Evolutionary conservation across 2,113 vertebrate genomes (phyloP).

Genomic region (Candoia aspera): DNA sequence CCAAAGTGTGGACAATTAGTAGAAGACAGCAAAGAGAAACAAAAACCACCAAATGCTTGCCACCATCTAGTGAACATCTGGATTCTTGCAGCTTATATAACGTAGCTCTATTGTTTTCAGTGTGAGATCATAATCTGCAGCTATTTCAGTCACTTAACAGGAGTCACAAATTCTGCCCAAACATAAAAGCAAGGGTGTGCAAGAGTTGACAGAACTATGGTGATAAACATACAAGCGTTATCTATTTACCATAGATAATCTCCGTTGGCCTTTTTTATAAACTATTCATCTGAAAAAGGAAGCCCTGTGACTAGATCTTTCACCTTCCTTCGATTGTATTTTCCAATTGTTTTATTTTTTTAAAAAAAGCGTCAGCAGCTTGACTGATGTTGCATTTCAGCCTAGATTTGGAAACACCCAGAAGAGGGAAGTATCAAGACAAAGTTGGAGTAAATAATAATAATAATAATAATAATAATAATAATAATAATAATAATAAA

Average conservation of each 20-base stretch:
- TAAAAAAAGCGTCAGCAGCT: constrained; percentile 52
- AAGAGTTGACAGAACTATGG: constrained; percentile 39
- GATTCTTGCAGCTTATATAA: not conserved
- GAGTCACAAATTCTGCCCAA: not conserved
- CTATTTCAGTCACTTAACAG: not conserved
- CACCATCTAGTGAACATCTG: not conserved
- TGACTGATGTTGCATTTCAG: constrained; percentile 52
- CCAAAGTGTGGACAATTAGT: not conserved
- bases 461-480: constrained; percentile 6
- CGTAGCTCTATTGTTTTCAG: not conserved
- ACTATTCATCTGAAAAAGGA: constrained; percentile 69
- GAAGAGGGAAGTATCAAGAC: constrained; percentile 47
- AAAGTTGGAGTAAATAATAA: constrained; percentile 1
- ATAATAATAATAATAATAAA: not conserved
- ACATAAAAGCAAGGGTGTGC: constrained; percentile 26
- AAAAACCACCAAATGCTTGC: not conserved
- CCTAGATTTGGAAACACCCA: constrained; percentile 41
- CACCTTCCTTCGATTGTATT: constrained; percentile 80
- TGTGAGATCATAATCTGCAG: not conserved
- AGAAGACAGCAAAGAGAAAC: not conserved
- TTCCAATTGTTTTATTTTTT: constrained; percentile 63
- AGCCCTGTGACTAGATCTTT: constrained; percentile 74
- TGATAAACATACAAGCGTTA: constrained; percentile 2
- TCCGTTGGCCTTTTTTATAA: constrained; percentile 68
- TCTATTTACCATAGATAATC: constrained; percentile 53